These are phyloP conservation scores for Scolopax bukidnonensis DNA, from an alignment of 2,797 vertebrate genomes.

Conservation along the genomic window DNA sequence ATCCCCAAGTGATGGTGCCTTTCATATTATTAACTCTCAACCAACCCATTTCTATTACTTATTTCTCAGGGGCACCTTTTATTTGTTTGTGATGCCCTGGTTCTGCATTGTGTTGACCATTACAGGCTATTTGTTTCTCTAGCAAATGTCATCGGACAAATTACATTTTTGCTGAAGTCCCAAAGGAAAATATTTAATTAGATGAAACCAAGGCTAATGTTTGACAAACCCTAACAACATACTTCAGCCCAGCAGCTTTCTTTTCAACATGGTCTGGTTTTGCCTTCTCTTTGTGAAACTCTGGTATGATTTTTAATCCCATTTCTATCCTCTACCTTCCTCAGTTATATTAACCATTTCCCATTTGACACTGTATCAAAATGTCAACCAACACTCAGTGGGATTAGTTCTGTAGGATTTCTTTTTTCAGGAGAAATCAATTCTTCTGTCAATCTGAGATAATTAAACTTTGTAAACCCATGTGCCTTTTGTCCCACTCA, in stretches of 20 bases:
- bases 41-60: not conserved
- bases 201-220: not conserved
- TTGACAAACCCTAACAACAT: not conserved
- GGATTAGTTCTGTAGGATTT: not conserved
- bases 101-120: not conserved
- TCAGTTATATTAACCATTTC: not conserved
- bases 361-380: not conserved
- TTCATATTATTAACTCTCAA: not conserved
- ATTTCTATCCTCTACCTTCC: not conserved
- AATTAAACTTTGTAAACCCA: not conserved
- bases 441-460: not conserved
- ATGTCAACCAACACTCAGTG: not conserved
- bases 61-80: not conserved
- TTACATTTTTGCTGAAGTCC: not conserved
- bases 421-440: not conserved
- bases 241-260: not conserved
- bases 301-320: not conserved
- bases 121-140: not conserved
- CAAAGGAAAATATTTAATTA: conserved; percentile 11
- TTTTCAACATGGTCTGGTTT: not conserved
- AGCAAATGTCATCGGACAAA: not conserved
- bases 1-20: not conserved
- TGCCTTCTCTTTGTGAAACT: not conserved
- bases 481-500: not conserved
- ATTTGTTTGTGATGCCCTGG: not conserved